Conservation (phyloP, 2,888 invertebrate genomes). For the Brachyopa scutellaris region DNA sequence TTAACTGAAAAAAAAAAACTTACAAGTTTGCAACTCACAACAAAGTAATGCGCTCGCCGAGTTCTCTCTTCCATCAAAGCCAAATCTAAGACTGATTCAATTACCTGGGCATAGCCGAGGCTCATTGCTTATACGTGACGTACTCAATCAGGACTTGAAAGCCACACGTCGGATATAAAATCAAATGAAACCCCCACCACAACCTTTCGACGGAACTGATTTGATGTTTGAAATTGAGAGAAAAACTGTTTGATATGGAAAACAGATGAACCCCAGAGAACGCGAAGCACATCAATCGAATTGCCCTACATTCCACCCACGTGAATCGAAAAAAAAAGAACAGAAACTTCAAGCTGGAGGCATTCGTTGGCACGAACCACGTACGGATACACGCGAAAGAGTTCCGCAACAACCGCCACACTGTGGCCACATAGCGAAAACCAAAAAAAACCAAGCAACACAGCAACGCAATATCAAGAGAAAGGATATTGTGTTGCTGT, state of each 20-base stretch:
- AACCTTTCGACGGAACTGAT: too few relatives aligned
- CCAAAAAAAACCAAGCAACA: background rate
- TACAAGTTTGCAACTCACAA: too few relatives aligned
- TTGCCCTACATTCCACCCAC: conserved; percentile 32
- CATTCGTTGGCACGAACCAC: conserved; percentile 8
- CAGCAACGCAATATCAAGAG: background rate
- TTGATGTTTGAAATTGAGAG: conserved; percentile 7
- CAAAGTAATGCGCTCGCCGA: background rate
- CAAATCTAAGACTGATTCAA: conserved; percentile 22
- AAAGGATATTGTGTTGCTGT: too few relatives aligned
- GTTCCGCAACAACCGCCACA: conserved; percentile 35
- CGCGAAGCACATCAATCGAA: conserved; percentile 36
- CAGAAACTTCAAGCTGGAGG: conserved; percentile 10
- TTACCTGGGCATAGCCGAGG: conserved; percentile 24
- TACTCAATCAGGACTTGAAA: conserved; percentile 37
- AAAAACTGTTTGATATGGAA: conserved; percentile 16
- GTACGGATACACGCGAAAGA: conserved; percentile 26
- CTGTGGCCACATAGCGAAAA: conserved; percentile 51
- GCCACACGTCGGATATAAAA: conserved; percentile 39
- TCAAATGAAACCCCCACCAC: background rate
- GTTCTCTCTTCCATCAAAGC: background rate
- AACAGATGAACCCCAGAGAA: background rate
- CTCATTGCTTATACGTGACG: conserved; percentile 7
- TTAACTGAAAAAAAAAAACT: too few relatives aligned
- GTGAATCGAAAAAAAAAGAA: background rate